Percentiles rank a stretch among this genome's conserved stretches.
Evolutionary conservation across 2,113 vertebrate species (phyloP).

Genomic region (Strix uralensis): DNA sequence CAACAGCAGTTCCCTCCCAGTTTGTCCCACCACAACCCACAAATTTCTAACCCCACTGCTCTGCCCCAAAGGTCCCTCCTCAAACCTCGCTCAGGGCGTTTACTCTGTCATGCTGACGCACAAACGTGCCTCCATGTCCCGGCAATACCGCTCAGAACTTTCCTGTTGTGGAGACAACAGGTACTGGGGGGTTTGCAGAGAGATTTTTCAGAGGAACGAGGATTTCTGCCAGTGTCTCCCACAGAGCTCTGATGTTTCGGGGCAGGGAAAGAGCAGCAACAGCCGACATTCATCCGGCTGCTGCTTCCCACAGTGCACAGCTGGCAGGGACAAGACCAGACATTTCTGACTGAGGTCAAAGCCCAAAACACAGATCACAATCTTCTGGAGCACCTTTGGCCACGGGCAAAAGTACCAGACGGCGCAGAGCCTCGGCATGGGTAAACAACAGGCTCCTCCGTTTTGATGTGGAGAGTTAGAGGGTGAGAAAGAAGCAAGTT

Average conservation of each 20-base stretch:
- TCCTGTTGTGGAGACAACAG: rapidly evolving
- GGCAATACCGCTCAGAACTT: rapidly evolving
- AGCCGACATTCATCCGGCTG: rapidly evolving
- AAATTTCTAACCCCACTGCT: background rate
- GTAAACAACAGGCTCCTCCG: background rate
- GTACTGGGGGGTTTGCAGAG: background rate
- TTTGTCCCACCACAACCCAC: background rate
- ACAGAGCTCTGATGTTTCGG: rapidly evolving
- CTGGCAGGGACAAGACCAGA: background rate
- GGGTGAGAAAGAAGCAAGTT: background rate
- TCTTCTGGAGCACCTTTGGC: background rate
- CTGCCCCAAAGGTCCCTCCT: background rate
- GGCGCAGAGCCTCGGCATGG: rapidly evolving
- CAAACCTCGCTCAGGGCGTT: rapidly evolving
- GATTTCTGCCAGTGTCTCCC: background rate
- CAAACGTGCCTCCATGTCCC: rapidly evolving
- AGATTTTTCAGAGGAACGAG: background rate
- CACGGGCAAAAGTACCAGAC: background rate
- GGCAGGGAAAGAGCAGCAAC: background rate
- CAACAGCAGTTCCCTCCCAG: rapidly evolving
- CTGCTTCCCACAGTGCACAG: rapidly evolving
- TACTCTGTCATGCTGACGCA: rapidly evolving
- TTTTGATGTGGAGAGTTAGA: background rate
- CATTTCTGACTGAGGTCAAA: background rate
- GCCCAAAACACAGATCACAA: background rate